Evolutionary conservation across 2,888 invertebrate genomes (phyloP).

Genomic region (Caenorhabditis zanzibari): DNA sequence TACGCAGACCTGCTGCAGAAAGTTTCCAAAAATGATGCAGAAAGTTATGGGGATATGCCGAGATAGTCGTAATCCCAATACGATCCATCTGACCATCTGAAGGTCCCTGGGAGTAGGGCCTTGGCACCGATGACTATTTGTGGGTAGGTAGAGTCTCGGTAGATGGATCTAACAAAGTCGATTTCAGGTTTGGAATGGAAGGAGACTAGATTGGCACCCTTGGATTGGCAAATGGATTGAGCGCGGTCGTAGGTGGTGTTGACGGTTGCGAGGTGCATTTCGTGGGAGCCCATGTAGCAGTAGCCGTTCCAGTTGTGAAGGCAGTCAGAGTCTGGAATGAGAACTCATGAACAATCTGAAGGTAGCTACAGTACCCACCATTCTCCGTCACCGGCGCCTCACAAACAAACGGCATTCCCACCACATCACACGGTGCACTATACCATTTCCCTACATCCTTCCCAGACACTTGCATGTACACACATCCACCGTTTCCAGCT

Average conservation of each 20-base stretch:
- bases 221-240: constrained; percentile 14
- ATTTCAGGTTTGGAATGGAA: constrained; percentile 35
- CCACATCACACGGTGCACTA: constrained; percentile 34
- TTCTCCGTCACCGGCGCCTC: constrained; percentile 24
- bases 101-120: constrained; percentile 17
- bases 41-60: no score
- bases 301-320: constrained; percentile 26
- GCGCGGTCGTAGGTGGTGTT: constrained; percentile 5
- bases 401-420: constrained; percentile 44
- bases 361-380: no score
- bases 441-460: constrained; percentile 27
- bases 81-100: constrained; percentile 20
- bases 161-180: constrained; percentile 31
- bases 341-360: no score
- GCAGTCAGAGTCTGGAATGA: constrained; percentile 18
- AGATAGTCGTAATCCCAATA: constrained; percentile 20
- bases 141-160: constrained; percentile 2
- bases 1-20: no score
- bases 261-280: neutral
- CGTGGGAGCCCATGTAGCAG: constrained; percentile 35
- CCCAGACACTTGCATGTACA: constrained; percentile 27
- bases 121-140: constrained; percentile 19
- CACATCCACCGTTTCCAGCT: constrained; percentile 26
- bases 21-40: no score
- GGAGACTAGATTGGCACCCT: constrained; percentile 2